Evolutionary conservation across 2,113 vertebrate species (phyloP).

Genomic region (Riparia riparia): DNA sequence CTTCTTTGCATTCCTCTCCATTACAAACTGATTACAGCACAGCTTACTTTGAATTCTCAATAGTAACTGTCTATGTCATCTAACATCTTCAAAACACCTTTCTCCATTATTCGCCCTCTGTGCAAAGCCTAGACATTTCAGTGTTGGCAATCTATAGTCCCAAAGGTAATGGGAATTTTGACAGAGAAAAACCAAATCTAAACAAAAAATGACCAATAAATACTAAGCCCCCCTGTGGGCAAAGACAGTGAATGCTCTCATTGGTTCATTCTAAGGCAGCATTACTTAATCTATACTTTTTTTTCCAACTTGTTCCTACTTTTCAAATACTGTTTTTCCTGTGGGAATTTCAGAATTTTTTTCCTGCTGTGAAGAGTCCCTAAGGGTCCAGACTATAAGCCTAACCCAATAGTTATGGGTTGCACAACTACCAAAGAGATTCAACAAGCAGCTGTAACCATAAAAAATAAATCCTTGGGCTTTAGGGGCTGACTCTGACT

Average conservation of each 20-base stretch:
- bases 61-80: not conserved
- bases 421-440: not conserved
- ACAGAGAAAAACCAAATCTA: not conserved
- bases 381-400: not conserved
- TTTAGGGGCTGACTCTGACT: not conserved
- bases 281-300: not conserved
- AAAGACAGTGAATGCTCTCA: not conserved
- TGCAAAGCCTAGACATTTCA: not conserved
- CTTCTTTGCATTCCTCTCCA: not conserved
- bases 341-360: not conserved
- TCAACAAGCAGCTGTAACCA: not conserved
- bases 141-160: not conserved
- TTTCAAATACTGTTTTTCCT: not conserved
- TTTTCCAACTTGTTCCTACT: not conserved
- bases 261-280: not conserved
- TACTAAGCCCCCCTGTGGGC: not conserved
- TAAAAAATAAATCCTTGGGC: not conserved
- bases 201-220: not conserved
- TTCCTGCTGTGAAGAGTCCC: not conserved
- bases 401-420: not conserved
- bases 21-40: not conserved
- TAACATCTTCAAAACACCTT: not conserved
- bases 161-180: not conserved
- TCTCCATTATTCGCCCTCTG: not conserved
- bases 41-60: not conserved